Evolutionary conservation across 2,113 vertebrate species (phyloP).

Genomic region (Chaenocephalus aceratus): DNA sequence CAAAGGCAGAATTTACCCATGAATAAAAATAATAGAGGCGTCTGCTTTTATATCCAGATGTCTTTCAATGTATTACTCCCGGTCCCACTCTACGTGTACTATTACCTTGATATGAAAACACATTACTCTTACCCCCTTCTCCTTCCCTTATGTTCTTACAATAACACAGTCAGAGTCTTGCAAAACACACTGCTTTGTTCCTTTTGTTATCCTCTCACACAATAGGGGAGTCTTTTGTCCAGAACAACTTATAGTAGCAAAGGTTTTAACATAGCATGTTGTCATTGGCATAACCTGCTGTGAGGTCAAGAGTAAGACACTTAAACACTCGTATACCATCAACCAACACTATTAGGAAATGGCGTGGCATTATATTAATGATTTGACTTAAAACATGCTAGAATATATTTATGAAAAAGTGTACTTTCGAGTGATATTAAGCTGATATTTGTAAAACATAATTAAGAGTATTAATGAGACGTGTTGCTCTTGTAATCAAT

Average conservation of each 20-base stretch:
- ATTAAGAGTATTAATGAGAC: not conserved
- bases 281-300: not conserved
- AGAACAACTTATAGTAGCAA: not conserved
- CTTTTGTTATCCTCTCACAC: not conserved
- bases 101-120: conserved; percentile 15
- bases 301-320: not conserved
- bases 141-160: conserved; percentile 6
- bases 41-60: conserved; percentile 8
- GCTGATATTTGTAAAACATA: not conserved
- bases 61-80: conserved; percentile 15
- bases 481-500: conserved; percentile 2
- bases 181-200: not conserved
- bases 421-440: not conserved
- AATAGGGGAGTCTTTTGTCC: not conserved
- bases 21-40: conserved; percentile 6
- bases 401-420: too few relatives aligned
- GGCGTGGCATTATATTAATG: not conserved
- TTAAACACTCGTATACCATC: not conserved
- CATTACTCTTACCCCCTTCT: not conserved
- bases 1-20: not conserved
- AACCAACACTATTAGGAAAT: not conserved
- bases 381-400: not conserved
- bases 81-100: not conserved
- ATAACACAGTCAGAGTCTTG: not conserved
- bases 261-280: too few relatives aligned